Conservation (phyloP, 2,797 vertebrate genomes). For the Sebastiscus tertius region DNA sequence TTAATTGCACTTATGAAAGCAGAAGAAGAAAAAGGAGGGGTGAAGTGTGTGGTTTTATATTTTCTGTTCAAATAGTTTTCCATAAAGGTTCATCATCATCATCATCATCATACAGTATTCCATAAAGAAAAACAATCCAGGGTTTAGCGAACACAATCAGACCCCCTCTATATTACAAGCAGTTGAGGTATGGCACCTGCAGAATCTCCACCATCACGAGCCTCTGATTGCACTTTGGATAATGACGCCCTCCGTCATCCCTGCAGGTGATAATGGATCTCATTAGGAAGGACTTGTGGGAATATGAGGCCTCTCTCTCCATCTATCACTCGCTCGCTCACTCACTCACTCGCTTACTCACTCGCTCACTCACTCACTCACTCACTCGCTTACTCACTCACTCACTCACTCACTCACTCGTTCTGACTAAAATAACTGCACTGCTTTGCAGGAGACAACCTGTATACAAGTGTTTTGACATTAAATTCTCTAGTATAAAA, state of each 20-base stretch:
- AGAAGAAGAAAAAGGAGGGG: neutral
- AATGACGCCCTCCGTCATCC: slow-evolving; percentile 46
- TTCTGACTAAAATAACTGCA: slow-evolving; percentile 46
- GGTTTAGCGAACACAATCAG: slow-evolving; percentile 22
- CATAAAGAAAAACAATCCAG: slow-evolving; percentile 14
- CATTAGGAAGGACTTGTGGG: slow-evolving; percentile 47
- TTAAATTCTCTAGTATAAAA: slow-evolving; percentile 64
- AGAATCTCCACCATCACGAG: slow-evolving; percentile 8
- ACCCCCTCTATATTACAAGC: slow-evolving; percentile 11
- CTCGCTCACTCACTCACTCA: neutral
- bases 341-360: neutral
- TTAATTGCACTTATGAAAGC: slow-evolving; percentile 62
- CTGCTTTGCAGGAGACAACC: slow-evolving; percentile 28
- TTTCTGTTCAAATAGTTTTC: slow-evolving; percentile 12
- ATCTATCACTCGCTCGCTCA: neutral
- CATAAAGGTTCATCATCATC: slow-evolving; percentile 38
- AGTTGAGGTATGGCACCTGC: slow-evolving; percentile 42
- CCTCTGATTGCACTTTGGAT: slow-evolving; percentile 54
- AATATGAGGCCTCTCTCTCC: slow-evolving; percentile 19
- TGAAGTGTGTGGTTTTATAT: neutral
- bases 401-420: neutral
- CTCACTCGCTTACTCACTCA: neutral
- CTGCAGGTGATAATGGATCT: slow-evolving; percentile 59
- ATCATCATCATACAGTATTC: slow-evolving; percentile 4
- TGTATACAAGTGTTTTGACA: slow-evolving; percentile 46